Conservation (phyloP, 2,888 invertebrate species). For the Drosophila prolongata region DNA sequence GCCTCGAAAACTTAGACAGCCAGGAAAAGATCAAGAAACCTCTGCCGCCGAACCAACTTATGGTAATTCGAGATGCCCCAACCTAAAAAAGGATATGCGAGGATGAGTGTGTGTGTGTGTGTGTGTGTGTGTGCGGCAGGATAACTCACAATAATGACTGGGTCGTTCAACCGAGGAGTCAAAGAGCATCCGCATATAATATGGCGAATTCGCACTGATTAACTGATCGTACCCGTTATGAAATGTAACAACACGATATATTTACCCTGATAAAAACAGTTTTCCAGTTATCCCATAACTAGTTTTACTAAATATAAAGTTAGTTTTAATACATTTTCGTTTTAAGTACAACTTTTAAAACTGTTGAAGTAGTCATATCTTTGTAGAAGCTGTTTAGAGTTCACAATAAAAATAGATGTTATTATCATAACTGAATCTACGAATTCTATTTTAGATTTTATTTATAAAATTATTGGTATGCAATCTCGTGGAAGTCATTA, state of each 20-base stretch:
- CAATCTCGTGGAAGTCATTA: too few relatives aligned
- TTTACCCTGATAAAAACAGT: too few relatives aligned
- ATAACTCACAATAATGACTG: slow-evolving; percentile 16
- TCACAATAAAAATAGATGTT: too few relatives aligned
- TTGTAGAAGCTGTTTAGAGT: too few relatives aligned
- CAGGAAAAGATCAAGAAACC: slow-evolving; percentile 36
- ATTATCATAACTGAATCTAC: too few relatives aligned
- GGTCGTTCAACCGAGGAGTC: slow-evolving; percentile 36
- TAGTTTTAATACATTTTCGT: too few relatives aligned
- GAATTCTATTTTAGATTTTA: too few relatives aligned
- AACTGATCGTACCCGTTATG: background rate
- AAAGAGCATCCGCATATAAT: slow-evolving; percentile 17
- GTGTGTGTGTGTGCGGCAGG: slow-evolving; percentile 9
- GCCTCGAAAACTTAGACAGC: slow-evolving; percentile 52
- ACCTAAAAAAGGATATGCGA: slow-evolving; percentile 62
- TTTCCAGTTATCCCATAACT: too few relatives aligned
- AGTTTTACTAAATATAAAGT: too few relatives aligned
- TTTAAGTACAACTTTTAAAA: too few relatives aligned
- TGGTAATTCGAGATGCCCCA: slow-evolving; percentile 59
- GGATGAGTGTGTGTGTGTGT: slow-evolving; percentile 2
- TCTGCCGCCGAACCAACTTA: slow-evolving; percentile 26
- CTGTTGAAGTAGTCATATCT: too few relatives aligned
- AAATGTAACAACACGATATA: background rate
- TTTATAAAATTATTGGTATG: too few relatives aligned
- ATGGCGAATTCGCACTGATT: background rate